phyloP scores from a whole-genome alignment of 2,888 invertebrate genomes.

The Hesperia comma region DNA sequence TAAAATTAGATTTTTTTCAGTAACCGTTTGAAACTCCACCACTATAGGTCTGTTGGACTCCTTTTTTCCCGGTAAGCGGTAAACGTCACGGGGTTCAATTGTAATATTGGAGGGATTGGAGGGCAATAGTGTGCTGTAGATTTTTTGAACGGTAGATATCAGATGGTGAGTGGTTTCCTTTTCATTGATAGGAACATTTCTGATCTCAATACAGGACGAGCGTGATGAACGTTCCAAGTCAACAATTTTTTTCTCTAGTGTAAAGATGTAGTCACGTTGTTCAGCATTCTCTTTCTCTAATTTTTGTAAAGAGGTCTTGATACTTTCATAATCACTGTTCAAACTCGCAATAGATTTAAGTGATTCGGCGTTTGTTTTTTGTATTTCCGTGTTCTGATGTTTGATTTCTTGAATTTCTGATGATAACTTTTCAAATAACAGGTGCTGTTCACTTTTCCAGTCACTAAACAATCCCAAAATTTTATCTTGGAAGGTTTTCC shows the following conservation, averaged over 20 bases:
- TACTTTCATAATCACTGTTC: background rate
- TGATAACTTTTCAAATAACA: background rate
- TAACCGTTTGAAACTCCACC: conserved; percentile 11
- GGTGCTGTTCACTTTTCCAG: conserved; percentile 15
- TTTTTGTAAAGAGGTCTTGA: background rate
- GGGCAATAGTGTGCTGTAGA: conserved; percentile 13
- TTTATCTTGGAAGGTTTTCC: conserved; percentile 6
- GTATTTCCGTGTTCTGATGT: conserved; percentile 5
- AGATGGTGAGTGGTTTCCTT: conserved; percentile 12
- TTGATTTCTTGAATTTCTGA: conserved; percentile 6
- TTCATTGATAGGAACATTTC: conserved; percentile 16
- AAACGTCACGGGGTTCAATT: conserved; percentile 19
- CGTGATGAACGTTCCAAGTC: conserved; percentile 16
- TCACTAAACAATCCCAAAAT: background rate
- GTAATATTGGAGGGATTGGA: too few relatives aligned
- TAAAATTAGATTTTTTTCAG: background rate
- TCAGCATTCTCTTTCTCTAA: conserved; percentile 3
- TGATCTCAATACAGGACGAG: too few relatives aligned
- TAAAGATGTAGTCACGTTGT: conserved; percentile 7
- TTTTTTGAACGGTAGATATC: conserved; percentile 8
- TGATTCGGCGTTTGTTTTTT: conserved; percentile 7
- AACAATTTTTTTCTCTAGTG: conserved; percentile 13
- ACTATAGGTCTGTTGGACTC: conserved; percentile 16
- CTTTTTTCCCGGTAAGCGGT: conserved; percentile 21
- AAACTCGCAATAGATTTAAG: conserved; percentile 8